Evolutionary conservation across 2,797 vertebrate species (phyloP), one percentile per base, ranked within the genome.

Genomic region (Acanthurus tractus): DNA sequence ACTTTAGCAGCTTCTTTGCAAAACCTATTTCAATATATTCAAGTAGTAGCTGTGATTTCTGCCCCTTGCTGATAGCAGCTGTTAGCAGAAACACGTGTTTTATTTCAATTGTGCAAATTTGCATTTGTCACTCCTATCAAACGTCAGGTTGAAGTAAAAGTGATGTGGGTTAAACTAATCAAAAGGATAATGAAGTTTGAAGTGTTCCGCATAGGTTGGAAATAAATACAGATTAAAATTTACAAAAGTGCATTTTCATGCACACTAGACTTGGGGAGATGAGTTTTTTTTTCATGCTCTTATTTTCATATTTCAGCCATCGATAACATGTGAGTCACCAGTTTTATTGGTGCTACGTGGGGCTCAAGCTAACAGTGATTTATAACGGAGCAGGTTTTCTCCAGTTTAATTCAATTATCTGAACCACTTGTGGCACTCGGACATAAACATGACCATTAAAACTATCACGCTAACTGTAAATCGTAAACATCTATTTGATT

Each of bases 401-500:
- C 2, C 18, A 11, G 52, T 56, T 34, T 45, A 34, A 18, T 40
- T 46, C 20, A 66, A 56, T 68, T 50, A 63, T 72, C 25, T 12
- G 15, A 64, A 42, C 23, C 22, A 70, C 9, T 34, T 70, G 53
- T 9, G 61, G 20, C 9, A 18, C 53, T 48, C 50, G 38, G 59
- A 78, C 66, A 65, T 55, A 42, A 70, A 65, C 14, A 10, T 65
- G 12, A 45, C 40, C 2, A 17, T 78, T 74, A 1, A 29, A 55
- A 50, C 8, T 45, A 17, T 62, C 49, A n/a, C 12, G 2, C 20
- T 49, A 71, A 29, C 20, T 34, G 14, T 25, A 6, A 7, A 17
- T 42, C 58, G 56, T 8, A n/a, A 72, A 18, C 46, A 57, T 52
- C 29, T 29, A 13, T 69, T 71, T 17, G 14, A 58, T 76, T 76